phyloP scores from a whole-genome alignment of 2,113 vertebrate species.

The Hiodon alosoides region DNA sequence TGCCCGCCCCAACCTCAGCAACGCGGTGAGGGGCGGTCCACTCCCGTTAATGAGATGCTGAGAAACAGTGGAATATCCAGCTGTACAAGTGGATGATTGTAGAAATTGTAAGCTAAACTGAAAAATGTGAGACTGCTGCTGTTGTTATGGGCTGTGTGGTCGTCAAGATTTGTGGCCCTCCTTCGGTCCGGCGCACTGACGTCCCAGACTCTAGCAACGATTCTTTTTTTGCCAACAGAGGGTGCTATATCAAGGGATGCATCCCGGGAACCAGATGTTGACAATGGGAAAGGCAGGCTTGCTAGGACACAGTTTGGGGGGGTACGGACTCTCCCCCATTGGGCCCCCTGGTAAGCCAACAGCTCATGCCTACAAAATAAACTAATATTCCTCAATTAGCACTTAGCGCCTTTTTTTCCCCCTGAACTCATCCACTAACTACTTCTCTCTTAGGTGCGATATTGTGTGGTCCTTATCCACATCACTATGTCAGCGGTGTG shows the following conservation, averaged over 20 bases:
- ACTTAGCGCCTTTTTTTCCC: background rate
- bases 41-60: background rate
- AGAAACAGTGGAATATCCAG: background rate
- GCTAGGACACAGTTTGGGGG: constrained; percentile 57
- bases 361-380: background rate
- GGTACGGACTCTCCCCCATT: constrained; percentile 61
- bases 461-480: background rate
- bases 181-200: rapidly evolving
- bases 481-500: background rate
- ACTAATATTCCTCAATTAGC: background rate
- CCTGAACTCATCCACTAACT: background rate
- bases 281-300: constrained; percentile 60
- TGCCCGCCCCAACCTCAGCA: constrained; percentile 49
- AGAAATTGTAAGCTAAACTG: background rate
- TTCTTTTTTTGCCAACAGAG: constrained; percentile 55
- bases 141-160: background rate
- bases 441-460: background rate
- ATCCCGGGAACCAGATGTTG: constrained; percentile 62
- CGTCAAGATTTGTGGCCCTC: no score
- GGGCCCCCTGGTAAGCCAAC: constrained; percentile 61
- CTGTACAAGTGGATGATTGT: background rate
- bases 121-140: background rate
- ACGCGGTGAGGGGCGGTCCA: constrained; percentile 56
- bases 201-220: rapidly evolving
- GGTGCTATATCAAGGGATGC: constrained; percentile 70